Evolutionary conservation across 2,113 vertebrate genomes (phyloP), one percentile per base, ranked within the genome.

Genomic region (Ceuthmochares aereus): DNA sequence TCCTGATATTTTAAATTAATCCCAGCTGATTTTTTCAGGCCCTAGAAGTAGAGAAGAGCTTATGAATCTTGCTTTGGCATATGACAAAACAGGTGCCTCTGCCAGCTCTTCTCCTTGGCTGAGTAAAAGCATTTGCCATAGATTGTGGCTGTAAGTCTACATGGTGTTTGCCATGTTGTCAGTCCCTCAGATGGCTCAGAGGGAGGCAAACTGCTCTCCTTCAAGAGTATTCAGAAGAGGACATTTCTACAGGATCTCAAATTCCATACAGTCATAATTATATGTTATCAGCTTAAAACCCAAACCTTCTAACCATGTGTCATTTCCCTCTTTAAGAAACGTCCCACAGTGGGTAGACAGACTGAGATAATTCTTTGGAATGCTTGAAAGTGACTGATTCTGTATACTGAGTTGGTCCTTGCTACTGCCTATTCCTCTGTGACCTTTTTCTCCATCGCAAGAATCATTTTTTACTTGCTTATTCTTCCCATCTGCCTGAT

Each of bases 191-290:
- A 25, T 40, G 23, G 36, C 66, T 70, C 27, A 36, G 30, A 74
- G 59, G 59, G 21, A 82, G 23, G 42, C 3, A 72, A 83, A 45
- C 32, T 56, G 12, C 30, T 85, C 19, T 66, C 85, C 43, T 67
- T 51, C 32, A 15, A 42, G 17, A 60, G 15, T 3, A 0, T 10
- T 29, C 20, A 79, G 43, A 76, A 93, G 1, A 47, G 8, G 4
- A 12, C 2, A 1, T 37, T 55, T 70, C 11, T 40, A n/a, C 3
- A 47, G 45, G 27, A 58, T 56, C 51, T 70, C 2, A 0, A 63
- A 82, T 30, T 45, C 47, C 14, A 74, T 77, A 69, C 23, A 70
- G 45, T 10, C 22, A 49, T 13, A 62, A 26, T 27, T 87, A 55
- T 0, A 3, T 30, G 18, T 14, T 67, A 21, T 19, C 22, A 42